Evolutionary conservation across 2,888 invertebrate species (phyloP).

Genomic region (Tanypteryx hageni): DNA sequence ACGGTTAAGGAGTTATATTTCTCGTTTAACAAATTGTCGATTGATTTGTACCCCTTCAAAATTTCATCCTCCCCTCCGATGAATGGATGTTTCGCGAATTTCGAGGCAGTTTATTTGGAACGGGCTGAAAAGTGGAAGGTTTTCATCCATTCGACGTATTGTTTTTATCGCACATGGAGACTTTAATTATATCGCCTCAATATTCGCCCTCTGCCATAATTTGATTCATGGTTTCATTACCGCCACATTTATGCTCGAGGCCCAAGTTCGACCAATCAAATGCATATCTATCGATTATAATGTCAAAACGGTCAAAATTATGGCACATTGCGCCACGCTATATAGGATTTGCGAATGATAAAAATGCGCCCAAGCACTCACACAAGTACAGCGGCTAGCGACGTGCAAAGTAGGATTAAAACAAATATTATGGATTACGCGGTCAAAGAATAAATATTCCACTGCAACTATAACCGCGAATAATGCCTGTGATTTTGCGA

Average conservation of each 20-base stretch:
- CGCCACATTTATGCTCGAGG: not conserved
- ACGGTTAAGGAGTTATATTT: no score
- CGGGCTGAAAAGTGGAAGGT: not conserved
- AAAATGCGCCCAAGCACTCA: not conserved
- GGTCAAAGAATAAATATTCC: not conserved
- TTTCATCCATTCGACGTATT: not conserved
- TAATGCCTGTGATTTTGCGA: no score
- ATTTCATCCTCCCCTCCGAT: slow-evolving; percentile 22
- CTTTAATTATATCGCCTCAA: slow-evolving; percentile 47
- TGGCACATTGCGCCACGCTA: not conserved
- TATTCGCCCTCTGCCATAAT: slow-evolving; percentile 20
- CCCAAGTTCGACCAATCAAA: slow-evolving; percentile 34
- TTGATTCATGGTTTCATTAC: slow-evolving; percentile 40
- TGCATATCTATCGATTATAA: not conserved
- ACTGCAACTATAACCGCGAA: no score
- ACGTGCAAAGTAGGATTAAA: not conserved
- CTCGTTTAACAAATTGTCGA: no score
- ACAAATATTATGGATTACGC: not conserved
- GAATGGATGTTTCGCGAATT: slow-evolving; percentile 38
- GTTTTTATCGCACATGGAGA: slow-evolving; percentile 14
- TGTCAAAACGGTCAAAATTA: not conserved
- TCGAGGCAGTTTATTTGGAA: slow-evolving; percentile 33
- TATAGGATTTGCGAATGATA: not conserved
- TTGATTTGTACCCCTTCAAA: not conserved
- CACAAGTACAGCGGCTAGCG: not conserved